Conservation (phyloP, 2,888 invertebrate species). For the Acleris emargana region DNA sequence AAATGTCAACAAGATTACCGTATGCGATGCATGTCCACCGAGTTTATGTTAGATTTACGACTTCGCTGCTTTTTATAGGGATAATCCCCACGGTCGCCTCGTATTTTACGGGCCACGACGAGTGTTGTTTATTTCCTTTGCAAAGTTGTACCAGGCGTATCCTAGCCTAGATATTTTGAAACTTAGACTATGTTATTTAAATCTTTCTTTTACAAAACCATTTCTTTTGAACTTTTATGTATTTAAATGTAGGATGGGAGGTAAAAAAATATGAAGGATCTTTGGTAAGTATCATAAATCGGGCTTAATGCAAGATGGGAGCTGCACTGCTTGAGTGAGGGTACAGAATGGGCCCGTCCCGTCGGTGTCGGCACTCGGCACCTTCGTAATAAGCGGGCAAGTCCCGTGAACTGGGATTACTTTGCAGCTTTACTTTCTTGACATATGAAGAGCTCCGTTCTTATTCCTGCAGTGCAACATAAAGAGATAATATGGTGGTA, state of each 20-base stretch:
- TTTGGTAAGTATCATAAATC: slow-evolving; percentile 15
- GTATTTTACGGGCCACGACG: slow-evolving; percentile 31
- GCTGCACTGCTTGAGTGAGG: slow-evolving; percentile 3
- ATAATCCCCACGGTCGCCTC: slow-evolving; percentile 34
- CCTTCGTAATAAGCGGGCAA: slow-evolving; percentile 16
- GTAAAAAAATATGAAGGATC: slow-evolving; percentile 1
- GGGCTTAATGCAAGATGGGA: slow-evolving; percentile 1
- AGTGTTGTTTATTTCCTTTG: slow-evolving; percentile 30
- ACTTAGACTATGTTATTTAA: not conserved
- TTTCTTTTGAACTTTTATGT: not conserved
- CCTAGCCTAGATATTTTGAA: not conserved
- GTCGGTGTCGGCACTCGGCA: slow-evolving; percentile 19
- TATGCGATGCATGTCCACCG: slow-evolving; percentile 19
- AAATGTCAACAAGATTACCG: slow-evolving; percentile 13
- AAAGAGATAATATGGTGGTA: too few species aligned
- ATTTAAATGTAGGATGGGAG: not conserved
- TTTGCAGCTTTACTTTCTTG: slow-evolving; percentile 15
- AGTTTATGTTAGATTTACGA: slow-evolving; percentile 33
- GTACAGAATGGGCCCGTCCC: slow-evolving; percentile 12
- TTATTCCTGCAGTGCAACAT: not conserved
- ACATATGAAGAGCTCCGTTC: slow-evolving; percentile 14
- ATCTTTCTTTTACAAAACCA: not conserved
- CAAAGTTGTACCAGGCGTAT: slow-evolving; percentile 14
- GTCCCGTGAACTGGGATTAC: slow-evolving; percentile 12
- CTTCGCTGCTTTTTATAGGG: slow-evolving; percentile 34